Evolutionary conservation across 2,797 vertebrate species (phyloP), one percentile per base, ranked within the genome.

Genomic region (Enteromius radiatus): DNA sequence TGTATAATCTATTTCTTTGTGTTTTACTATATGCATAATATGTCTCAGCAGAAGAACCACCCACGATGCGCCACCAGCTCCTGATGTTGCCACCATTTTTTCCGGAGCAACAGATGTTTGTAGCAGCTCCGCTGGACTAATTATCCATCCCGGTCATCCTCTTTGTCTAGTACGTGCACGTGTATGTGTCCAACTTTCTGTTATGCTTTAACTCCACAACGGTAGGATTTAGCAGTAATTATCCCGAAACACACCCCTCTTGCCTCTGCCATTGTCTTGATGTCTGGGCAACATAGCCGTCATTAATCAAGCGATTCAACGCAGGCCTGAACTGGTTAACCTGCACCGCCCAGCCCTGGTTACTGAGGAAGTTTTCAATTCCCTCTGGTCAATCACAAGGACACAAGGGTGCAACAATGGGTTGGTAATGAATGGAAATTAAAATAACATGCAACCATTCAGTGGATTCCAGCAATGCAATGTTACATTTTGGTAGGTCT

Each of bases 51-150:
- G n/a, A 36, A 59, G 47, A 84, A 63, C 87, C 86, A 89, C 88
- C 87, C 88, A 89, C 79, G 82, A 85, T 79, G 88, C 79, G 36
- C 41, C 56, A 71, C 43, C 36, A 63, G 21, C 61, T 68, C 82
- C 45, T 82, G 65, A 70, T 69, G 41, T 68, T 64, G 76, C 47
- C 17, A 33, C 71, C 45, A 33, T 45, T 54, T 89, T 76, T 89
- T 85, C 84, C 87, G 75, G 89, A 90, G 91, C 91, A 94, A 91
- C 95, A 95, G 94, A 95, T 95, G 94, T 93, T 91, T 84, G 91
- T 90, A 88, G 89, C 73, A 89, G 91, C 90, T 85, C 84, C 80
- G 77, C 84, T 71, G 81, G 86, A 87, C 84, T 87, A 88, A 38
- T 89, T 86, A 87, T 65, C 85, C 82, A 80, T 89, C 88, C 84